A percentile compares a stretch with the other conserved stretches of the same genome.
Evolutionary conservation across 2,888 invertebrate species (phyloP).

Genomic region (Eupithecia subfuscata): DNA sequence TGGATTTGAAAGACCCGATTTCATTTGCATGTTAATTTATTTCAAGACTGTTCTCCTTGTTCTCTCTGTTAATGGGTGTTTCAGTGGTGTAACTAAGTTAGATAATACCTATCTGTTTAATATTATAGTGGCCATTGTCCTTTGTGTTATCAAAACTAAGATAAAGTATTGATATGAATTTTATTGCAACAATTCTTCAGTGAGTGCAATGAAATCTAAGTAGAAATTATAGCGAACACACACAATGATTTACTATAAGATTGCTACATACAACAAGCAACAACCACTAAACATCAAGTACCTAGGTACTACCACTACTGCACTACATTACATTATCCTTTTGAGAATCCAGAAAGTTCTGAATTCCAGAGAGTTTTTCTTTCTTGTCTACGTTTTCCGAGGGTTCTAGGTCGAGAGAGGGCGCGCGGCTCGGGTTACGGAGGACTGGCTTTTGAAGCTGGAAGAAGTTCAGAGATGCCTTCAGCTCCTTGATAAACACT

Average conservation of each 20-base stretch:
- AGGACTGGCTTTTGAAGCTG: constrained; percentile 75
- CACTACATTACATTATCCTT: constrained; percentile 49
- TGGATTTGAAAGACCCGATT: background rate
- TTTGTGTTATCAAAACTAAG: background rate
- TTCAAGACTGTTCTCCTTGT: background rate
- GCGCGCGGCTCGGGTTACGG: constrained; percentile 73
- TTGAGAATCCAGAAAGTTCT: constrained; percentile 72
- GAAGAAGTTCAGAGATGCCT: constrained; percentile 73
- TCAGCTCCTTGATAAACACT: constrained; percentile 80
- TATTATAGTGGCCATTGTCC: background rate
- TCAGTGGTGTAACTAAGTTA: background rate
- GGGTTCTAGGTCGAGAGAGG: constrained; percentile 66
- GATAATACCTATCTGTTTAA: background rate
- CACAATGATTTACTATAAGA: background rate
- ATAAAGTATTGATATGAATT: background rate
- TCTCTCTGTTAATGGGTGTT: background rate
- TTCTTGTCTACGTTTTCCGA: constrained; percentile 44
- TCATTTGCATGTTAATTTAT: background rate
- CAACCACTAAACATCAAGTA: background rate
- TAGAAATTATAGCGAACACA: background rate
- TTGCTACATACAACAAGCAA: background rate
- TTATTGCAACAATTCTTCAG: background rate
- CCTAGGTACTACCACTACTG: background rate
- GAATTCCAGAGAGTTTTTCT: constrained; percentile 54
- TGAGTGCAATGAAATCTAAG: background rate